phyloP scores from a whole-genome alignment of 2,797 vertebrate species.

The Lepus oiostolus region DNA sequence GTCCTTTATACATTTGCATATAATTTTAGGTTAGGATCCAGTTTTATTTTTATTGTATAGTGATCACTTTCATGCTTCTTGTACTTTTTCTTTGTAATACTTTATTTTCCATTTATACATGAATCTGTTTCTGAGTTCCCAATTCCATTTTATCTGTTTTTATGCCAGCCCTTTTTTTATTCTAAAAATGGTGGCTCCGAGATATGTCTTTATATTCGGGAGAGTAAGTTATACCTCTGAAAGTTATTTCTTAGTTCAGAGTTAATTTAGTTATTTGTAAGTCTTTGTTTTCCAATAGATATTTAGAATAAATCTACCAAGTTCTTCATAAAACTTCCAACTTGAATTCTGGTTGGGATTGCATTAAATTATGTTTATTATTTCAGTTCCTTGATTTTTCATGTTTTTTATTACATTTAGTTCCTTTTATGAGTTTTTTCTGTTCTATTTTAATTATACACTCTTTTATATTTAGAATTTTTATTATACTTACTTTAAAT shows the following conservation, averaged over 20 bases:
- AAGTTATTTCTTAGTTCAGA: background rate
- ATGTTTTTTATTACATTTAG: background rate
- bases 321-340: background rate
- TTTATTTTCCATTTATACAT: background rate
- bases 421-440: constrained; percentile 25
- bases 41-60: background rate
- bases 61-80: background rate
- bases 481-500: constrained; percentile 7
- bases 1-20: background rate
- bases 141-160: background rate
- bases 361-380: background rate
- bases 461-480: background rate
- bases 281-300: background rate
- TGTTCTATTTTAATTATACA: constrained; percentile 28
- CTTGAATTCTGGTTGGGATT: background rate
- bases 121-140: background rate
- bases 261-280: background rate
- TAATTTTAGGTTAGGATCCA: constrained; percentile 10
- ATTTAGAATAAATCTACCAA: constrained; percentile 32
- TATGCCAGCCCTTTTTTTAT: background rate
- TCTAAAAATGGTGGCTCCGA: background rate
- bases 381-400: background rate
- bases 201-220: background rate
- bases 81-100: background rate
- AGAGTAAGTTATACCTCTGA: background rate